Conservation (phyloP, 2,113 vertebrate species). For the Microcebus ravelobensis region DNA sequence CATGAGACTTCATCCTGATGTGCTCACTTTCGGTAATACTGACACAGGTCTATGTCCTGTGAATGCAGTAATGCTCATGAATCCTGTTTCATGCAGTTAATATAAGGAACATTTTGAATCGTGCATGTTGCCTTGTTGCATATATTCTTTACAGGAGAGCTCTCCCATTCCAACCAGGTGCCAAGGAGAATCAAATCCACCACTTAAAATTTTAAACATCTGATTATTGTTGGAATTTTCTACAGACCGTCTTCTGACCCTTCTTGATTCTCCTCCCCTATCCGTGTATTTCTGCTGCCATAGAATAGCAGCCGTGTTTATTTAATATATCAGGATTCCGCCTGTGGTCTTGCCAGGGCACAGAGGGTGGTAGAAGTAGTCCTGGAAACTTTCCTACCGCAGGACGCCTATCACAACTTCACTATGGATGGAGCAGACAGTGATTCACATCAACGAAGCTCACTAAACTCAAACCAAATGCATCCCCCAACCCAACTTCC, state of each 20-base stretch:
- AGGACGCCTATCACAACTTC: background rate
- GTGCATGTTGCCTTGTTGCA: no score
- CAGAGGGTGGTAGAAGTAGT: background rate
- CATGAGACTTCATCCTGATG: background rate
- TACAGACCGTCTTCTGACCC: background rate
- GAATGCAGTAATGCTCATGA: background rate
- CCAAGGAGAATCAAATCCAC: background rate
- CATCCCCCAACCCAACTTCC: background rate
- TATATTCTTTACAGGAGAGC: background rate
- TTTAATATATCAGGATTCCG: background rate
- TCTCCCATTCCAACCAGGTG: background rate
- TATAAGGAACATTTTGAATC: background rate
- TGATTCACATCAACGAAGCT: background rate
- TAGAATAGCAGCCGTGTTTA: background rate
- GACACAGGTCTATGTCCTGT: background rate
- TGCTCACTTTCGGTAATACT: background rate
- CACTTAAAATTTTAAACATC: background rate
- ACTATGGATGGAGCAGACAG: background rate
- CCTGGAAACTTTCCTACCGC: background rate
- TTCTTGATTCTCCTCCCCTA: background rate
- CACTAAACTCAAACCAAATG: background rate
- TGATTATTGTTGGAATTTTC: background rate
- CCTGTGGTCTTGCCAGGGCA: background rate
- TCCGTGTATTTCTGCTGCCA: background rate
- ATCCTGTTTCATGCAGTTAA: background rate